phyloP scores from a whole-genome alignment of 2,888 invertebrate genomes.

The Alentia gelatinosa region DNA sequence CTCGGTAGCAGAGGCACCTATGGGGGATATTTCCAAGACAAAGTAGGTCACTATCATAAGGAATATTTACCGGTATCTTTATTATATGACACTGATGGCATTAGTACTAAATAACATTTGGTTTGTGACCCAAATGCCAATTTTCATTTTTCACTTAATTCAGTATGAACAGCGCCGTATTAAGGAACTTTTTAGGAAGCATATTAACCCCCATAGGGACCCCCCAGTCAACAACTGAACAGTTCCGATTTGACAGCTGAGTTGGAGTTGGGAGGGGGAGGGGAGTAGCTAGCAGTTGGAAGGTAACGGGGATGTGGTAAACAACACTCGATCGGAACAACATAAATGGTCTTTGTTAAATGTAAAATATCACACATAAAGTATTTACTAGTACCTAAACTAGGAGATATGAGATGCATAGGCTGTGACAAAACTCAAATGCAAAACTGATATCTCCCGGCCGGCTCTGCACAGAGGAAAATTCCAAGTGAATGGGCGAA shows the following conservation, averaged over 20 bases:
- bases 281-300: too few species aligned
- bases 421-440: background rate
- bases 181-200: background rate
- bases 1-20: background rate
- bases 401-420: too few species aligned
- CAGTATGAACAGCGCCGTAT: background rate
- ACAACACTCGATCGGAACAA: background rate
- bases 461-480: conserved; percentile 17
- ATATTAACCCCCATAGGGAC: background rate
- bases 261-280: background rate
- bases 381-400: too few species aligned
- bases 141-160: background rate
- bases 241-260: conserved; percentile 21
- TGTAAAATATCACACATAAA: too few species aligned
- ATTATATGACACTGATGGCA: too few species aligned
- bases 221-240: conserved; percentile 42
- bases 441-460: background rate
- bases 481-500: conserved; percentile 38
- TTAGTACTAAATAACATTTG: too few species aligned
- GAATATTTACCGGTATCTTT: too few species aligned
- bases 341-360: background rate
- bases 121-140: background rate
- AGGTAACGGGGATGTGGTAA: background rate
- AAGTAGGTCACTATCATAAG: background rate
- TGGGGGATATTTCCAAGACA: background rate